These are phyloP conservation scores for Yponomeuta sedellus DNA, from an alignment of 2,888 invertebrate genomes.

Conservation along the genomic window DNA sequence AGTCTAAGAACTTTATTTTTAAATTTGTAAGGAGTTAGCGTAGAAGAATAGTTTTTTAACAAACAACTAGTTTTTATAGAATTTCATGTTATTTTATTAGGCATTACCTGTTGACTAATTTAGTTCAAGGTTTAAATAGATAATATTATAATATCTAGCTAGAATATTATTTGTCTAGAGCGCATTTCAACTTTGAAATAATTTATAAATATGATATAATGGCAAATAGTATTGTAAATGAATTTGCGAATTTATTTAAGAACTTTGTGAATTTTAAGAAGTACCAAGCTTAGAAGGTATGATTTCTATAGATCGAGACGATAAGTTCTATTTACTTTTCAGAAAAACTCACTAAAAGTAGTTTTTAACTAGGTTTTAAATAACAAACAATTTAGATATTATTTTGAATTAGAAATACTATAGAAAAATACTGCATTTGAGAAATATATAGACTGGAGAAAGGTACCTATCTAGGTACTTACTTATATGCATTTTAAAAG, in stretches of 20 bases:
- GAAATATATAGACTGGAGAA: constrained; percentile 41
- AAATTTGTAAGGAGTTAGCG: constrained; percentile 67
- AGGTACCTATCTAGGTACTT: not conserved
- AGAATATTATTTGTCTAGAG: constrained; percentile 53
- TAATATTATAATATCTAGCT: constrained; percentile 40
- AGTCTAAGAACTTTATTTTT: constrained; percentile 53
- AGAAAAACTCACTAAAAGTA: not conserved
- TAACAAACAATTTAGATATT: constrained; percentile 25
- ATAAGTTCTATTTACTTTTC: not conserved
- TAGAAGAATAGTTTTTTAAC: constrained; percentile 72
- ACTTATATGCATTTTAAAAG: not conserved
- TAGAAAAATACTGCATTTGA: constrained; percentile 63
- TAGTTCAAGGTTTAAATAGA: constrained; percentile 33
- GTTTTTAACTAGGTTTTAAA: not conserved
- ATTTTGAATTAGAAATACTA: constrained; percentile 32
- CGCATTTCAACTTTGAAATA: constrained; percentile 53
- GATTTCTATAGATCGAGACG: not conserved
- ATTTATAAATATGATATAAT: constrained; percentile 50
- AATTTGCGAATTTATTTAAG: too few relatives aligned
- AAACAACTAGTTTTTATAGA: constrained; percentile 53
- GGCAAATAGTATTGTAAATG: constrained; percentile 33
- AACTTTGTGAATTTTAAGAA: too few relatives aligned
- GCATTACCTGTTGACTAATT: constrained; percentile 42
- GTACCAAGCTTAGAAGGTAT: too few relatives aligned
- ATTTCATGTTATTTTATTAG: constrained; percentile 31